These are phyloP conservation scores for Notodonta ziczac DNA, from an alignment of 2,888 invertebrate genomes.

Conservation along the genomic window DNA sequence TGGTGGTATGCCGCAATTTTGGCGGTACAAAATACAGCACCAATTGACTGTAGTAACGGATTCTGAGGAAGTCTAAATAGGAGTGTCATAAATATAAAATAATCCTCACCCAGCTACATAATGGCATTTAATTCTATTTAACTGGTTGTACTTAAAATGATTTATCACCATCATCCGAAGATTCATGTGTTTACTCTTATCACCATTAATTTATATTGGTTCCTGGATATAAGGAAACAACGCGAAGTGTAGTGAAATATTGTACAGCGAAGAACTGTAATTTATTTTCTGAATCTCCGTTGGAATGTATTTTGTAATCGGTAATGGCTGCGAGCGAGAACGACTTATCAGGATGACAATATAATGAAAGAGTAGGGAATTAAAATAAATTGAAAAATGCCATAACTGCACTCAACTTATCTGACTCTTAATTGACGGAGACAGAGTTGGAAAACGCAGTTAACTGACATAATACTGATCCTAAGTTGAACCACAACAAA, in stretches of 20 bases:
- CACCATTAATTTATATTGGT: background rate
- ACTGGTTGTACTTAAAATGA: background rate
- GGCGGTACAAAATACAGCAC: no score
- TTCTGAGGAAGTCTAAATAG: background rate
- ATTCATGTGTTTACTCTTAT: background rate
- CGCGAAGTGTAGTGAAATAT: slow-evolving; percentile 23
- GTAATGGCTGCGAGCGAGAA: background rate
- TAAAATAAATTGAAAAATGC: no score
- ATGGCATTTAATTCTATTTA: background rate
- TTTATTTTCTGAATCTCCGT: slow-evolving; percentile 10
- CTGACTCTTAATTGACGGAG: no score
- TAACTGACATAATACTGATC: no score
- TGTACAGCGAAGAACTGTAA: background rate
- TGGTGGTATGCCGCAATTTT: no score
- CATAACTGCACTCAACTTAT: no score
- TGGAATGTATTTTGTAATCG: background rate
- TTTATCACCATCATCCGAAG: background rate
- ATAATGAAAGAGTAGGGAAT: no score
- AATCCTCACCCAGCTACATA: background rate
- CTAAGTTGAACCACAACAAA: no score
- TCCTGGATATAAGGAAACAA: slow-evolving; percentile 19
- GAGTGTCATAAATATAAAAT: background rate
- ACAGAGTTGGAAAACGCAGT: no score
- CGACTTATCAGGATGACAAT: no score
- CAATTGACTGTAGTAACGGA: background rate